Percentiles rank a stretch among this genome's conserved stretches.
Evolutionary conservation across 2,113 vertebrate genomes (phyloP).

Genomic region (Tragelaphus imberbis): DNA sequence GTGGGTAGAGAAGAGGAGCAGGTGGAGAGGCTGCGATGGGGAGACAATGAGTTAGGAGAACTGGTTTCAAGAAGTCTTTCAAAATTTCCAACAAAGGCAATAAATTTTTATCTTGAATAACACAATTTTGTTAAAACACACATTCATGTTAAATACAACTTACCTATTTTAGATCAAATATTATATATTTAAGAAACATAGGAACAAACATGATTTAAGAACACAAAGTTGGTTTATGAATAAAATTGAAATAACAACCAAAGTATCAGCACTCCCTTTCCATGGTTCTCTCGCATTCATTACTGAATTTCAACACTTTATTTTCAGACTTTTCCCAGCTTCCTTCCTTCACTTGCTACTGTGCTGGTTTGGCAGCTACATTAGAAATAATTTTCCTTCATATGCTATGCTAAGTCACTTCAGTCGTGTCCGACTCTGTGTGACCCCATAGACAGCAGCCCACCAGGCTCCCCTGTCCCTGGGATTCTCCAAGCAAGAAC

Average conservation of each 20-base stretch:
- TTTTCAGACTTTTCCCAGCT: neutral
- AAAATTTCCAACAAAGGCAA: neutral
- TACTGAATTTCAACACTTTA: neutral
- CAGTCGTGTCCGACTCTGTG: no score
- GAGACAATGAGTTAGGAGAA: neutral
- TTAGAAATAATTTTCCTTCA: neutral
- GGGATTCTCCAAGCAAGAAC: no score
- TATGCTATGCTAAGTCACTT: no score
- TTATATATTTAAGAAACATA: neutral
- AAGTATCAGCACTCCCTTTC: neutral
- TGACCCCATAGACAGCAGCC: no score
- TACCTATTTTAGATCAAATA: neutral
- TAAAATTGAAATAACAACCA: neutral
- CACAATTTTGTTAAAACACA: neutral
- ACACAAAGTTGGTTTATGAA: neutral
- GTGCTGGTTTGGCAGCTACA: neutral
- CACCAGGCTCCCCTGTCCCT: no score
- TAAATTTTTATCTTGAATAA: neutral
- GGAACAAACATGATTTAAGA: neutral
- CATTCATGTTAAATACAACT: neutral
- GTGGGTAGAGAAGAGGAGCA: neutral
- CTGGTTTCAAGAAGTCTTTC: neutral
- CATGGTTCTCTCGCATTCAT: neutral
- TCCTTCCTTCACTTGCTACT: neutral
- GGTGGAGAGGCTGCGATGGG: accelerated